Evolutionary conservation across 2,888 invertebrate genomes (phyloP), one percentile per base, ranked within the genome.

Genomic region (Megastigmus dorsalis): DNA sequence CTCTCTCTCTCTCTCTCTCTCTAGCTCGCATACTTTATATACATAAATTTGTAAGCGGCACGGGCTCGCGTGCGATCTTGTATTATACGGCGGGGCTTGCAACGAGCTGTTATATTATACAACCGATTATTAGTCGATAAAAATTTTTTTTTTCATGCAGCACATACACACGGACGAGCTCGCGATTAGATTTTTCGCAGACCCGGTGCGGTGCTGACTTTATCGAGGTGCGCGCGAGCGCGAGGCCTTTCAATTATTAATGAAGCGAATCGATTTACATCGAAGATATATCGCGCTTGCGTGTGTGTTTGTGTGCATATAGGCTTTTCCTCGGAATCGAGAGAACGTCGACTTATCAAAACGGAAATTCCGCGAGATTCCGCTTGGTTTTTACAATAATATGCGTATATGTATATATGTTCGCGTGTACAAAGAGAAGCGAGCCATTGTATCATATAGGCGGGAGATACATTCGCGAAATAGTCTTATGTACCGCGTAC

Each of bases 201-300:
- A 5, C 43, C 13, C 57, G 13, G 18, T 20, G 38, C 38, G 23
- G n/a, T 26, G 65, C 54, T 41, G 43, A 69, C 68, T 68, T 68
- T 68, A 68, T 68, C 59, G 6, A 26, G 50, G 5, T n/a, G 9
- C 20, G 18, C 50, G 52, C 30, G 23, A 3, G 50, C 10, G 18
- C 50, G n/a, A 38, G 18, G 41, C 63, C 57, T 59, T 65, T 70
- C 65, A 50, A 69, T 65, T 70, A 68, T 70, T 60, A 70, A 70
- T 68, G 69, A 74, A 59, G 20, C 45, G 57, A 28, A 60, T 67
- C 59, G 52, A 65, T 72, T 72, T 72, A 15, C 72, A 55, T 71
- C 38, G 20, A 13, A 52, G 41, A 50, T 68, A 48, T 9, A 28
- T 36, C 38, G 48, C n/a, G n/a, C n/a, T n/a, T n/a, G n/a, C n/a